These are phyloP conservation scores for Masnerella sp. DNA, from an alignment of 2,888 invertebrate species.

Conservation along the genomic window DNA sequence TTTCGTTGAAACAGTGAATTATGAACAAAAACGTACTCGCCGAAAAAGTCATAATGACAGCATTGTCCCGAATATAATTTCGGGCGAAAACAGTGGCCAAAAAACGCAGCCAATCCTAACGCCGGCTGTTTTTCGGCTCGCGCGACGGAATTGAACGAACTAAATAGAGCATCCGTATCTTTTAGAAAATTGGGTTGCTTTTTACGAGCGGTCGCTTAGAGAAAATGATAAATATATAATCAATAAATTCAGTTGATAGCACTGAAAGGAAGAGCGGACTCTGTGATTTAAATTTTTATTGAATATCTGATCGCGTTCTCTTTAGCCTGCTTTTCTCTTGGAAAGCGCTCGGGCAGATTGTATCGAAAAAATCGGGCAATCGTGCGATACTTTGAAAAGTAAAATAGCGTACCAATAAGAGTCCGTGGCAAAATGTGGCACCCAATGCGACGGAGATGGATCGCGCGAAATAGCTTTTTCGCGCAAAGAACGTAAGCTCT, in stretches of 20 bases:
- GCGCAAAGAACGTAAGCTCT: slow-evolving; percentile 46
- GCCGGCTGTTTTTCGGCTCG: too few relatives aligned
- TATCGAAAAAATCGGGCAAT: slow-evolving; percentile 36
- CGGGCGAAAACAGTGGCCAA: too few relatives aligned
- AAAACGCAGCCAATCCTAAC: too few relatives aligned
- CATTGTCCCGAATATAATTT: too few relatives aligned
- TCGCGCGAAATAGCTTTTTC: slow-evolving; percentile 40
- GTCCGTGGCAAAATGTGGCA: slow-evolving; percentile 11
- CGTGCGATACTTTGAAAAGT: slow-evolving; percentile 27
- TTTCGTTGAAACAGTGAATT: too few relatives aligned
- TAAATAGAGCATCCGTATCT: too few relatives aligned
- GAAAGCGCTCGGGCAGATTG: slow-evolving; percentile 9
- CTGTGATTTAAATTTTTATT: slow-evolving; percentile 40
- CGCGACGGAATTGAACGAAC: too few relatives aligned
- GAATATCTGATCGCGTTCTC: slow-evolving; percentile 30
- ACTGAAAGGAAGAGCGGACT: slow-evolving; percentile 25
- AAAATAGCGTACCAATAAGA: slow-evolving; percentile 42
- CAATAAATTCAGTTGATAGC: slow-evolving; percentile 37
- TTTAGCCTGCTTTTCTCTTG: slow-evolving; percentile 6
- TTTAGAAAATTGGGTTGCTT: too few relatives aligned
- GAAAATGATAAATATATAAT: slow-evolving; percentile 40
- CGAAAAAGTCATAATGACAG: too few relatives aligned
- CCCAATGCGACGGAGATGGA: slow-evolving; percentile 20
- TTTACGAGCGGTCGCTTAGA: not conserved
- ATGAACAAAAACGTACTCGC: too few relatives aligned